Evolutionary conservation across 2,888 invertebrate genomes (phyloP).

Genomic region (Gari tellinella): DNA sequence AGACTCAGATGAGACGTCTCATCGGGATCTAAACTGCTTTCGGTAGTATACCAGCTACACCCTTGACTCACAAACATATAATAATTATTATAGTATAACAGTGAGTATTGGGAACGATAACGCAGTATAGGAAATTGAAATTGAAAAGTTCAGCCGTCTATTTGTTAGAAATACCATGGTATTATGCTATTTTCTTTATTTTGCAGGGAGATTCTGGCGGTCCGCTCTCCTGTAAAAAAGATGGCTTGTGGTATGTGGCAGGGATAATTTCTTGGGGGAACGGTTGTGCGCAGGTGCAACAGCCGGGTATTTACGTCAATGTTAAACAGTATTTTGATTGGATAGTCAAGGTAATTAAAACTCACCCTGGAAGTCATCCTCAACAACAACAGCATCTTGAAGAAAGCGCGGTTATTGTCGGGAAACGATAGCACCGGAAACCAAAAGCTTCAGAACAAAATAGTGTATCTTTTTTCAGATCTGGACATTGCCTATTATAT

Average conservation of each 20-base stretch:
- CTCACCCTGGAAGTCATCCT: not conserved
- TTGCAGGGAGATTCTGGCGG: conserved; percentile 93
- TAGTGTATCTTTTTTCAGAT: no score
- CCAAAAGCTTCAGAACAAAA: no score
- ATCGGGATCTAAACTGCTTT: no score
- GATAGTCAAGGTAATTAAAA: conserved; percentile 55
- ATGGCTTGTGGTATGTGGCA: conserved; percentile 76
- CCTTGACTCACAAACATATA: no score
- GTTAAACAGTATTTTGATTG: conserved; percentile 51
- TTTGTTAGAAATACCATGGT: not conserved
- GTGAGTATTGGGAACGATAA: not conserved
- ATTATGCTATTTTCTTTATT: not conserved
- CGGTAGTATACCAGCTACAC: no score
- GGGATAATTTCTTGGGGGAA: conserved; percentile 66
- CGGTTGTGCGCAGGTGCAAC: conserved; percentile 58
- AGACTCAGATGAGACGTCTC: no score
- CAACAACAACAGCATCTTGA: not conserved
- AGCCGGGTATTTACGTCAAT: conserved; percentile 70
- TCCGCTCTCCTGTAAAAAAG: conserved; percentile 88
- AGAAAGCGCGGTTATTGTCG: not conserved
- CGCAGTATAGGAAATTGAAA: not conserved
- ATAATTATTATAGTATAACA: no score
- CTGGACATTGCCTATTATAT: no score
- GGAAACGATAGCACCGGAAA: no score
- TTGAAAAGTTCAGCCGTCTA: no score